Conservation (phyloP, 1,140 invertebrate species). For the Pseudoatta argentina region DNA sequence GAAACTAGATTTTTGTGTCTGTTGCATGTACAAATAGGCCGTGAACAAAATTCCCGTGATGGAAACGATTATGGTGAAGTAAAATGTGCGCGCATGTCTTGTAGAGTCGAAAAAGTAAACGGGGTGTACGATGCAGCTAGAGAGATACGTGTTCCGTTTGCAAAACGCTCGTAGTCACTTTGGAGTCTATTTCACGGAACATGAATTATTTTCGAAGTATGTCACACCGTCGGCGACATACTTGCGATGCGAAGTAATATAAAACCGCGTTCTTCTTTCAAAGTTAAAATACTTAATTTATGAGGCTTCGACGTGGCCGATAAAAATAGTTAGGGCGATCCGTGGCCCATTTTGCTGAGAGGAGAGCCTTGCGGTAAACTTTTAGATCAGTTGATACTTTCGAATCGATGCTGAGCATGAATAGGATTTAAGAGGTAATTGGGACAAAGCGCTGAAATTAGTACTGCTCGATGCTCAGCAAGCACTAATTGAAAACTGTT, state of each 20-base stretch:
- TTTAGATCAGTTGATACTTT: slow-evolving; percentile 41
- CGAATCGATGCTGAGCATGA: slow-evolving; percentile 69
- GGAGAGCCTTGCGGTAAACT: neutral
- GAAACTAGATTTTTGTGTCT: neutral
- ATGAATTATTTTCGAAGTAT: slow-evolving; percentile 58
- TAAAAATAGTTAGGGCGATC: slow-evolving; percentile 51
- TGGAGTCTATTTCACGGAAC: slow-evolving; percentile 36
- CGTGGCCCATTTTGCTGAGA: slow-evolving; percentile 41
- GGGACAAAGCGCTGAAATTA: slow-evolving; percentile 77
- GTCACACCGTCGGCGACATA: slow-evolving; percentile 44
- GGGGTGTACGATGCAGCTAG: neutral
- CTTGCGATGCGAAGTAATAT: slow-evolving; percentile 33
- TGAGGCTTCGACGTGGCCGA: slow-evolving; percentile 22
- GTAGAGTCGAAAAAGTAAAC: slow-evolving; percentile 19
- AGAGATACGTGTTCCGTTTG: slow-evolving; percentile 46
- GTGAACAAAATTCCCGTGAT: slow-evolving; percentile 13
- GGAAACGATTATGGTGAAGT: slow-evolving; percentile 22
- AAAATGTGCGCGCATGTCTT: neutral
- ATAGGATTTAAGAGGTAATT: slow-evolving; percentile 70
- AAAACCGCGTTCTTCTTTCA: slow-evolving; percentile 43
- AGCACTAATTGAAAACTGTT: slow-evolving; percentile 81
- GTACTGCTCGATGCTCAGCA: slow-evolving; percentile 69
- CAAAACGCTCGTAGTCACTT: slow-evolving; percentile 32
- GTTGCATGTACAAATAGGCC: neutral
- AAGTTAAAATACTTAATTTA: slow-evolving; percentile 58